These are phyloP conservation scores for Echinarachnius parma DNA, from an alignment of 53 echinoderm and acorn worm genomes.

Conservation along the genomic window DNA sequence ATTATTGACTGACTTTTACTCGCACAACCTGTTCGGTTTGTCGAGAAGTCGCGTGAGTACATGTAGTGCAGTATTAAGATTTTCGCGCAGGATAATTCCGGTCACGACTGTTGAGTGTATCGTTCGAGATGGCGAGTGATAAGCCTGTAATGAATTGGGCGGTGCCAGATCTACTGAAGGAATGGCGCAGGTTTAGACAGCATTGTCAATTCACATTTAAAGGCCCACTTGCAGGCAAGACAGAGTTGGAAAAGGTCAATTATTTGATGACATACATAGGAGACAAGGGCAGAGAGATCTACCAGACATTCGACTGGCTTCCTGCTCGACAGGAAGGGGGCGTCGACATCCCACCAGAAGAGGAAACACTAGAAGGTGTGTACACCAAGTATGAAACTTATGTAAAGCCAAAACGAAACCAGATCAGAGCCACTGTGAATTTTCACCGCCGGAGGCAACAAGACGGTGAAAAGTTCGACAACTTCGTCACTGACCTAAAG, in stretches of 20 bases:
- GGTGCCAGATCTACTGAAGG: constrained; percentile 36
- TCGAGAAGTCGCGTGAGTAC: too few relatives aligned
- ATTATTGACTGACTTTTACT: too few relatives aligned
- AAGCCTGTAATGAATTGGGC: constrained; percentile 47
- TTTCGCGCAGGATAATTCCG: too few relatives aligned
- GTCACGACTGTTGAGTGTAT: neutral
- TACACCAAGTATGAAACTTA: constrained; percentile 56
- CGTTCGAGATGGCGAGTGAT: constrained; percentile 4
- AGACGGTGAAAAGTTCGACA: constrained; percentile 63
- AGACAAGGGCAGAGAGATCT: constrained; percentile 64
- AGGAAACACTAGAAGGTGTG: constrained; percentile 57
- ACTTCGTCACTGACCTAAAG: constrained; percentile 64
- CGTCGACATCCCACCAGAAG: constrained; percentile 50
- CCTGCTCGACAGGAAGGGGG: too few relatives aligned
- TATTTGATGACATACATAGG: constrained; percentile 72
- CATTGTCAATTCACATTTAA: constrained; percentile 52
- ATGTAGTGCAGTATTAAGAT: too few relatives aligned
- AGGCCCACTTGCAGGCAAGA: constrained; percentile 59
- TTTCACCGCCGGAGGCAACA: constrained; percentile 47
- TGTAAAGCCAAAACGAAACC: constrained; percentile 56
- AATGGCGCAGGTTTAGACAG: constrained; percentile 48
- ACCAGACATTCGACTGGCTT: constrained; percentile 49
- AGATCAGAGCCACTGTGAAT: constrained; percentile 63
- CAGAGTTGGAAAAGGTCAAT: constrained; percentile 59
- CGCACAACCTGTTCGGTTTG: too few relatives aligned